Evolutionary conservation across 2,888 invertebrate species (phyloP), one percentile per base, ranked within the genome.

Genomic region (Lumbricus terrestris): DNA sequence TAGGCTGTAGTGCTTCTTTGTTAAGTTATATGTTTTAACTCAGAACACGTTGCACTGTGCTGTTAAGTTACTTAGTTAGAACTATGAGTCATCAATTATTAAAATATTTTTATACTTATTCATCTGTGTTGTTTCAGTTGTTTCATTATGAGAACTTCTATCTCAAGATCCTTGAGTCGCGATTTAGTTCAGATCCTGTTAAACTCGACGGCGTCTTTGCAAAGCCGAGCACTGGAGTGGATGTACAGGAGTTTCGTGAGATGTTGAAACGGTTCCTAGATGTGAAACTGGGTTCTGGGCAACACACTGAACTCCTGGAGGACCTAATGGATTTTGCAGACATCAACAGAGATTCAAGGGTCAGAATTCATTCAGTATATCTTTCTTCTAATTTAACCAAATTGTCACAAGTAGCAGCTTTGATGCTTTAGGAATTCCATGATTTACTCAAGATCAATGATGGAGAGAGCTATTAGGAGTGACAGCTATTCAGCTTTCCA

Each of bases 291-390:
- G 94, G 94, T 16, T 88, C 88, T 4, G 91, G 91, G 11, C 93
- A 94, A 89, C 92, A 93, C 89, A 91, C 91, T 33, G 88, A 89
- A 15, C 89, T 94, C 11, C 91, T 93, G 11, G 91, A 93, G 33
- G 91, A 92, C 89, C 91, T 93, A 0, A 90, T 93, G 47, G 89
- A 91, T n/a, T 93, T 92, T 91, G 93, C 93, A 33, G 94, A 94
- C 91, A 93, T 93, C 88, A 94, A 94, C 89, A 88, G 91, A 35
- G 93, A 94, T 92, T 92, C 91, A 20, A 92, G 92, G 92, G 94
- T 94, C 37, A 88, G 88, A 20, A 82, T 89, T 42, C 18, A 42
- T 40, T 38, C 34, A 89, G 37, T 33, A 23, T n/a, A 88, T 88
- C 88, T 37, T 88, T 35, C 6, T 33, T 88, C n/a, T n/a, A 47